Evolutionary conservation across 2,888 invertebrate species (phyloP), one percentile per base, ranked within the genome.

Genomic region (Epirrhoe tristata): DNA sequence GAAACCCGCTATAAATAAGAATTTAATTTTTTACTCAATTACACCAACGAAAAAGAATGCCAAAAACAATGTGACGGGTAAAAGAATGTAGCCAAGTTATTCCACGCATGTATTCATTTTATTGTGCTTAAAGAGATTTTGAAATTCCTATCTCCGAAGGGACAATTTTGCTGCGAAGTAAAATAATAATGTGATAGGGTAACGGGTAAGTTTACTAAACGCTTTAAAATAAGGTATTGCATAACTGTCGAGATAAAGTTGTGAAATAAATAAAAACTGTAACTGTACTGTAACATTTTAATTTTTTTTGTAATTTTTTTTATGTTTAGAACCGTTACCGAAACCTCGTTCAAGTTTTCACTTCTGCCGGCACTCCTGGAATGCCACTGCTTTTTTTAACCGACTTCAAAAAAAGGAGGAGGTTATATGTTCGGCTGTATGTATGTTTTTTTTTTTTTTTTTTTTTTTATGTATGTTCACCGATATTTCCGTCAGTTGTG

Each of bases 121-220:
- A 67, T 66, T 62, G n/a, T 48, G 24, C 50, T 54, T 66, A 57
- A n/a, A 54, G 12, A 17, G 58, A 62, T 51, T 62, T 67, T 14
- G 56, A 57, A 52, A 61, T 64, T 55, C 54, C 43, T 43, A 58
- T 64, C 61, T 54, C 51, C 24, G 10, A 55, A 58, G 57, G 55
- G 50, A 58, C 50, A 46, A 61, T 51, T 50, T 16, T 8, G 51
- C 43, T 43, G 14, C 61, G 51, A 61, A 50, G 39, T 62, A 58
- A 63, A 68, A 68, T 57, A 67, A 63, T 46, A 67, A 60, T 64
- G 60, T 58, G 63, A 57, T 60, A 67, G 63, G 63, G 57, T 64
- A 54, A 53, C 54, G n/a, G n/a, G n/a, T n/a, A 63, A 24, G 57
- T 53, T 34, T 64, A 61, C 56, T 67, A 67, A 63, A 67, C 51